These are phyloP conservation scores for Megalopta genalis DNA, from an alignment of 1,140 invertebrate genomes.

Conservation along the genomic window DNA sequence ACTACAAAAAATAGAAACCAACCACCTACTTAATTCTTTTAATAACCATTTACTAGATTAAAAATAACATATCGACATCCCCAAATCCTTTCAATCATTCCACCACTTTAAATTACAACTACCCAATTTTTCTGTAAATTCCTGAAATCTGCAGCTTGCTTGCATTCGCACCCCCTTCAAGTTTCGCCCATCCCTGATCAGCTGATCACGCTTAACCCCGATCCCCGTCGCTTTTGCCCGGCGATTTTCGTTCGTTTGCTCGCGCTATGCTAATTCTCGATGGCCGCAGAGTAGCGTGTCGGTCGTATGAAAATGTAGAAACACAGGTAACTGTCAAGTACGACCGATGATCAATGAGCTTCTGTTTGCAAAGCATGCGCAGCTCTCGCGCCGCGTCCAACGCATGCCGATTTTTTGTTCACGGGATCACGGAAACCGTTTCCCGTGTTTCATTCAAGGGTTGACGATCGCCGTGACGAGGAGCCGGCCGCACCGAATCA, in stretches of 20 bases:
- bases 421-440: neutral
- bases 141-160: too few species aligned
- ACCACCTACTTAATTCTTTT: too few species aligned
- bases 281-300: neutral
- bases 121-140: too few species aligned
- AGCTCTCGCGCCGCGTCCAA: neutral
- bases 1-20: too few species aligned
- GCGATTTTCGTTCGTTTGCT: neutral
- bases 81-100: too few species aligned
- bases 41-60: too few species aligned
- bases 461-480: neutral
- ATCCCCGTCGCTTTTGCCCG: too few species aligned
- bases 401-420: neutral
- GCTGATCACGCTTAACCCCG: too few species aligned
- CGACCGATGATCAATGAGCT: constrained; percentile 31
- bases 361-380: constrained; percentile 3
- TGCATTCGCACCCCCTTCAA: too few species aligned
- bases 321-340: constrained; percentile 31
- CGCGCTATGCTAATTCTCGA: neutral
- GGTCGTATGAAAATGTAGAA: constrained; percentile 45
- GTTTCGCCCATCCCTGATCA: too few species aligned
- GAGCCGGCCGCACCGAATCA: neutral
- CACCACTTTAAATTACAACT: too few species aligned
- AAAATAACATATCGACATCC: too few species aligned
- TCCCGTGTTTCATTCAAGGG: neutral